Evolutionary conservation across 2,797 vertebrate species (phyloP).

Genomic region (Lacerta bilineata): DNA sequence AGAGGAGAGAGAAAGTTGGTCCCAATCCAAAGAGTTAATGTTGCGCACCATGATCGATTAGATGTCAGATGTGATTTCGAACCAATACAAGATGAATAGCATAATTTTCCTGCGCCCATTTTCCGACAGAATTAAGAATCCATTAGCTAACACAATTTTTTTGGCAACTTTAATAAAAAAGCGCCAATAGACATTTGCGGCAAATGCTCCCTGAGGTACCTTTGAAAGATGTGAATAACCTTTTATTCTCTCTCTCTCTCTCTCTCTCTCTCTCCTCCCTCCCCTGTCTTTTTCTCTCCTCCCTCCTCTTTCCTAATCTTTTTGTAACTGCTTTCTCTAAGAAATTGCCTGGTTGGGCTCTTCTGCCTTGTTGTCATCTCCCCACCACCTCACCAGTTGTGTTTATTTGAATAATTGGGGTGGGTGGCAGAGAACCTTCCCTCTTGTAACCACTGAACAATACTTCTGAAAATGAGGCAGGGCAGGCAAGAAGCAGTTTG

Average conservation of each 20-base stretch:
- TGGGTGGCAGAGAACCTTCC: background rate
- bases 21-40: conserved; percentile 98
- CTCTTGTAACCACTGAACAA: too few relatives aligned
- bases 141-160: conserved; percentile 86
- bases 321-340: conserved; percentile 44
- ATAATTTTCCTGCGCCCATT: conserved; percentile 83
- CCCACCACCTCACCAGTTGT: background rate
- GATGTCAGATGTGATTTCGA: conserved; percentile 93
- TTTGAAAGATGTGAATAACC: conserved; percentile 50
- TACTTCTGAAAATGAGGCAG: background rate
- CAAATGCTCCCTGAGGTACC: conserved; percentile 74
- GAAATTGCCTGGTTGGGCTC: conserved; percentile 60
- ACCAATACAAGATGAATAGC: conserved; percentile 96
- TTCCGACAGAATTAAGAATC: conserved; percentile 86
- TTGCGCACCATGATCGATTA: conserved; percentile 97
- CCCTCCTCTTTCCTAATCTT: conserved; percentile 27
- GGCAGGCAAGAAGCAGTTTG: background rate
- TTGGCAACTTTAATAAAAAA: conserved; percentile 85
- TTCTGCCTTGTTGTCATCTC: background rate
- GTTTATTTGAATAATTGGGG: conserved; percentile 4
- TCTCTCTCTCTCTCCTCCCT: background rate
- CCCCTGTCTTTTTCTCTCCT: background rate
- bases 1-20: conserved; percentile 85
- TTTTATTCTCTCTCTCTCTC: background rate
- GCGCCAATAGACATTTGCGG: conserved; percentile 72